Conservation (phyloP, 2,888 invertebrate genomes). For the Teleogryllus oceanicus region DNA sequence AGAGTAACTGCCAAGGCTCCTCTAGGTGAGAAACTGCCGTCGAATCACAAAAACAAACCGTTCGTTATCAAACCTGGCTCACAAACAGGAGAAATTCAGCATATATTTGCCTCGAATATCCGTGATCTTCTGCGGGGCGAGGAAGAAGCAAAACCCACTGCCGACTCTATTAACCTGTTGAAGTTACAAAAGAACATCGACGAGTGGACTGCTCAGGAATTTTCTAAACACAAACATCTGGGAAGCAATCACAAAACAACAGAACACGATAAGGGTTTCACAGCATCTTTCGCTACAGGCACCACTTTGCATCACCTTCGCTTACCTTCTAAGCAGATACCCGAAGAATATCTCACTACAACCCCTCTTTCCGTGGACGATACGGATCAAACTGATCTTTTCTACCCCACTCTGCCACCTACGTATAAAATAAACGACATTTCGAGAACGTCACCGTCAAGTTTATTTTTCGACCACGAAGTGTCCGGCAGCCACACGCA, state of each 20-base stretch:
- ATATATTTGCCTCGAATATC: conserved; percentile 50
- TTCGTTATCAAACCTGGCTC: conserved; percentile 19
- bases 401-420: conserved; percentile 27
- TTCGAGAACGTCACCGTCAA: not conserved
- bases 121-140: conserved; percentile 52
- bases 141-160: conserved; percentile 41
- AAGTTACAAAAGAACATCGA: conserved; percentile 79
- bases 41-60: conserved; percentile 20
- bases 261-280: conserved; percentile 22
- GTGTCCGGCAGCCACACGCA: conserved; percentile 52
- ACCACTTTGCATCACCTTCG: conserved; percentile 43
- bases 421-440: not conserved
- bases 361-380: conserved; percentile 44
- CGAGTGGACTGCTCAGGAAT: conserved; percentile 78
- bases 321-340: conserved; percentile 69
- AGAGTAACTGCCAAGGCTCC: conserved; percentile 46
- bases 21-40: conserved; percentile 44
- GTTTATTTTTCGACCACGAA: conserved; percentile 51
- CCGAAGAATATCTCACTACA: conserved; percentile 70
- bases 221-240: conserved; percentile 53
- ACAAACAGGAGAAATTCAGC: conserved; percentile 37
- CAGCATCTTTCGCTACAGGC: conserved; percentile 4
- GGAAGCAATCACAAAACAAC: conserved; percentile 39
- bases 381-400: conserved; percentile 21
- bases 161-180: conserved; percentile 63